Evolutionary conservation across 1,140 invertebrate species (phyloP).

Genomic region (Trachymyrmex cornetzi): DNA sequence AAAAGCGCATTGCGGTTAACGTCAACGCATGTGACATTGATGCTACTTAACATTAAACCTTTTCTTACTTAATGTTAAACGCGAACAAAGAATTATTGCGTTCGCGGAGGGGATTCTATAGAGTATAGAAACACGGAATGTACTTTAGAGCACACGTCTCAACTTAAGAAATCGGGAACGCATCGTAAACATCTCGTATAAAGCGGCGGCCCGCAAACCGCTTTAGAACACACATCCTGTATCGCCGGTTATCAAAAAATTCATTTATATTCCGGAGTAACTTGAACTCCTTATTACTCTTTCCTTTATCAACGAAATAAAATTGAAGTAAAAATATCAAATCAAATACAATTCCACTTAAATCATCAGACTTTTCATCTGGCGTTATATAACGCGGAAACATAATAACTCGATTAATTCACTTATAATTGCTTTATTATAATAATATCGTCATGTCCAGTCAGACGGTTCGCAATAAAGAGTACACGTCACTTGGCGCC

Average conservation of each 20-base stretch:
- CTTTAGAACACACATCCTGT: background rate
- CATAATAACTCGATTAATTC: background rate
- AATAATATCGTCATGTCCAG: background rate
- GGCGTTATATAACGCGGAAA: background rate
- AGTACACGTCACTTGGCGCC: slow-evolving; percentile 1
- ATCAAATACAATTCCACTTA: background rate
- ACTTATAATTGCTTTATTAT: slow-evolving; percentile 2
- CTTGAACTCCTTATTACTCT: slow-evolving; percentile 16
- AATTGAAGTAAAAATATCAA: background rate
- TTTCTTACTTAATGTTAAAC: slow-evolving; percentile 62
- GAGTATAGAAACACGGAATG: background rate
- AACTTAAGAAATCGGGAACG: background rate
- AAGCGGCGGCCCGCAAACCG: background rate
- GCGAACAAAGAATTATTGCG: slow-evolving; percentile 39
- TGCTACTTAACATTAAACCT: slow-evolving; percentile 43
- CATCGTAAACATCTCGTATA: background rate
- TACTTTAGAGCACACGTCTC: background rate
- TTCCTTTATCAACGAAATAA: background rate
- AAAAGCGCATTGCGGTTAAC: slow-evolving; percentile 8
- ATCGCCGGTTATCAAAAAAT: background rate
- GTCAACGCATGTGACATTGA: slow-evolving; percentile 17
- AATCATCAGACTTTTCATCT: background rate
- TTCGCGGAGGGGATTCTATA: slow-evolving; percentile 23
- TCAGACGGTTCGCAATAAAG: slow-evolving; percentile 22
- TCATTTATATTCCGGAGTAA: background rate